Percentiles rank a stretch among this genome's conserved stretches.
Evolutionary conservation across 2,797 vertebrate genomes (phyloP).

Genomic region (Myotis myotis): DNA sequence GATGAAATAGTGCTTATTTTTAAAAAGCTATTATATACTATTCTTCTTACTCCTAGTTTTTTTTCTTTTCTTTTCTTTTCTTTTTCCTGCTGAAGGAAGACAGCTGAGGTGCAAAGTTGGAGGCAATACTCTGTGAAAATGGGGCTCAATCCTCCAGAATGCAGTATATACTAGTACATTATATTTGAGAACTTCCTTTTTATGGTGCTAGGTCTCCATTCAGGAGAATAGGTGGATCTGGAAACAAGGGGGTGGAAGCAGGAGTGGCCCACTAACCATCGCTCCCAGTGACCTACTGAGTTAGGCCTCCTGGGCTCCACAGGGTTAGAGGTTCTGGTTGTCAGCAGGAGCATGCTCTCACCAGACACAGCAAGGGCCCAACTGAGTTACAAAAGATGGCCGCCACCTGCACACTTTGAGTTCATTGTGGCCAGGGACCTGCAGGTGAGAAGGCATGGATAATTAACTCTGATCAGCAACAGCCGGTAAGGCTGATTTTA

Average conservation of each 20-base stretch:
- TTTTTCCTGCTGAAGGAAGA: neutral
- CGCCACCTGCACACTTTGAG: neutral
- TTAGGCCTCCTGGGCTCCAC: neutral
- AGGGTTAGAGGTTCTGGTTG: neutral
- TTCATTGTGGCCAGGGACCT: neutral
- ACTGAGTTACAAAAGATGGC: neutral
- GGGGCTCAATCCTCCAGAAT: neutral
- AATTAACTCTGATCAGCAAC: neutral
- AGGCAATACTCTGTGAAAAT: neutral
- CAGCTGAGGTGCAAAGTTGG: neutral
- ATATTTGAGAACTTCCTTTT: neutral
- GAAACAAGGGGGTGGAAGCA: neutral
- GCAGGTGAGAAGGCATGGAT: neutral
- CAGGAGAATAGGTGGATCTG: neutral
- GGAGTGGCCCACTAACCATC: neutral
- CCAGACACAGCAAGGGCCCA: neutral
- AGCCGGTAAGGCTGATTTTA: neutral
- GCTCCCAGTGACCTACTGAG: neutral
- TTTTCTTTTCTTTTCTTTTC: neutral
- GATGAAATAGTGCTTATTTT: conserved; percentile 36
- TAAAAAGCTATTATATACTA: conserved; percentile 19
- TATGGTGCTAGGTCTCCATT: neutral
- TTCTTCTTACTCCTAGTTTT: neutral
- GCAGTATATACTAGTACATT: neutral
- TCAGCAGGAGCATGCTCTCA: neutral